phyloP scores from a whole-genome alignment of 2,797 vertebrate species.

The Chelon labrosus region DNA sequence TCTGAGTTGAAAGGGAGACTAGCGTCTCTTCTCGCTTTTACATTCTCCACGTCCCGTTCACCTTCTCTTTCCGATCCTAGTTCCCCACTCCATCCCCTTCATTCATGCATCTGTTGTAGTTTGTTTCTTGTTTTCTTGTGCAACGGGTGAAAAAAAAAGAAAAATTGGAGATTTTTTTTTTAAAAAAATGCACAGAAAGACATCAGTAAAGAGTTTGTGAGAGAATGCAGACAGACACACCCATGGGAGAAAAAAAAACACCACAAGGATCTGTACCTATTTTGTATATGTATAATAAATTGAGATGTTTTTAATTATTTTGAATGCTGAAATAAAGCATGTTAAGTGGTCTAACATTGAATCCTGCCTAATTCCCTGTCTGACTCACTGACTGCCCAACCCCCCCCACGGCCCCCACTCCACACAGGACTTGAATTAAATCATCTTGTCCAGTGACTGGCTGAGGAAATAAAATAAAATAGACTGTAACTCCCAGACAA shows the following conservation, averaged over 20 bases:
- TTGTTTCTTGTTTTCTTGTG: slow-evolving; percentile 65
- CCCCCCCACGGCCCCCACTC: not conserved
- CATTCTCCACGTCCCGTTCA: slow-evolving; percentile 29
- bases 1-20: slow-evolving; percentile 29
- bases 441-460: slow-evolving; percentile 31
- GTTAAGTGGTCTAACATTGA: slow-evolving; percentile 94
- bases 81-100: slow-evolving; percentile 10
- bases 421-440: slow-evolving; percentile 17
- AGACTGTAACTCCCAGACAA: not conserved
- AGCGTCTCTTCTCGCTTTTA: slow-evolving; percentile 31
- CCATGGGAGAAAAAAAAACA: slow-evolving; percentile 77
- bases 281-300: slow-evolving; percentile 99
- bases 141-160: slow-evolving; percentile 50
- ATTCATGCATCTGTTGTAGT: slow-evolving; percentile 57
- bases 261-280: slow-evolving; percentile 94
- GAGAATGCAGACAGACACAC: slow-evolving; percentile 84
- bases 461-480: slow-evolving; percentile 14
- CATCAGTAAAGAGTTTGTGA: slow-evolving; percentile 70
- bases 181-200: slow-evolving; percentile 58
- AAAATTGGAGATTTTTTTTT: slow-evolving; percentile 52
- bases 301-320: slow-evolving; percentile 99
- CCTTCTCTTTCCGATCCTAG: slow-evolving; percentile 31
- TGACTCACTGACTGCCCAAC: slow-evolving; percentile 55
- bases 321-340: slow-evolving; percentile 99
- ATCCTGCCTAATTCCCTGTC: slow-evolving; percentile 76